These are phyloP conservation scores for Tricholaema leucomelas DNA, from an alignment of 2,113 vertebrate genomes.

Conservation along the genomic window DNA sequence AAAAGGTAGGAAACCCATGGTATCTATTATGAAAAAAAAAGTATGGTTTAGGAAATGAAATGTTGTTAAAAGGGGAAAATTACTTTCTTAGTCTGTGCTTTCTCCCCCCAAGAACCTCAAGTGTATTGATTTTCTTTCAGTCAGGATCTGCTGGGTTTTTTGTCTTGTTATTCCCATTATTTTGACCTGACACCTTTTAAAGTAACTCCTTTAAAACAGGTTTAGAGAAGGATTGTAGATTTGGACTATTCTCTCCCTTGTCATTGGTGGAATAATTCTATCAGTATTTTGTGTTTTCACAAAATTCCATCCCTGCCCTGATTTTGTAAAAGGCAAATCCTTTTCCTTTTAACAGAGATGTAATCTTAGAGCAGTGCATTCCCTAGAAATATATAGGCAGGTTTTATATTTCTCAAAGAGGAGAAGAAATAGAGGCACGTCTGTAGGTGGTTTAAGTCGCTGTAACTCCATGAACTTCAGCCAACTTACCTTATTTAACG, in stretches of 20 bases:
- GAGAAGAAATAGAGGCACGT: not conserved
- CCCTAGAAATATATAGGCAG: not conserved
- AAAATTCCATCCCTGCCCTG: too few species aligned
- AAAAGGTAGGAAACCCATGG: not conserved
- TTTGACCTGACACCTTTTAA: not conserved
- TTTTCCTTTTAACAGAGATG: not conserved
- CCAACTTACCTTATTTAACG: not conserved
- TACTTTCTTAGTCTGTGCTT: not conserved
- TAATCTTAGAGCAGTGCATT: not conserved
- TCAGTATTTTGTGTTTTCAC: not conserved
- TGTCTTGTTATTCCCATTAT: constrained; percentile 21
- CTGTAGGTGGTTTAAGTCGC: not conserved
- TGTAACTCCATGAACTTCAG: not conserved
- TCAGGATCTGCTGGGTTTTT: constrained; percentile 29
- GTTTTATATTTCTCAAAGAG: not conserved
- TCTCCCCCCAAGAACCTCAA: not conserved
- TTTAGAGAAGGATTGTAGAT: not conserved
- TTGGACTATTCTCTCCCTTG: not conserved
- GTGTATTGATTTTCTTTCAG: constrained; percentile 46
- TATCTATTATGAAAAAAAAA: not conserved
- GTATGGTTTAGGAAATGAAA: not conserved
- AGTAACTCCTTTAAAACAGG: not conserved
- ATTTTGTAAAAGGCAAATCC: not conserved
- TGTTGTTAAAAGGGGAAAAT: not conserved
- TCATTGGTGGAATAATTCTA: not conserved